Evolutionary conservation across 1,140 invertebrate species (phyloP), one percentile per base, ranked within the genome.

Genomic region (Aphidius gifuensis): DNA sequence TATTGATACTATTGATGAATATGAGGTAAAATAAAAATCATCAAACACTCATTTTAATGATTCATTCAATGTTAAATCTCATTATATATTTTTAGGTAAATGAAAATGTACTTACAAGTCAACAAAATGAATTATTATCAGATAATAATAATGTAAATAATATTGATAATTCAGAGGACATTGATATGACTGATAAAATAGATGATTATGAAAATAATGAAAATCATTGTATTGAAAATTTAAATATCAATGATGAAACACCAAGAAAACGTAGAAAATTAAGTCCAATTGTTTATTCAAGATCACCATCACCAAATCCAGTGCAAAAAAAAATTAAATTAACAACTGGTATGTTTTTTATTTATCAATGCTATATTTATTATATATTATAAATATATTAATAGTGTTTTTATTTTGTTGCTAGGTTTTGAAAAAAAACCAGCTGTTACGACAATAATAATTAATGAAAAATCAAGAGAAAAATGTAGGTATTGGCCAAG

Each of bases 401-500:
- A 32, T 32, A 32, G 4, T 32, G 23, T 3, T 32, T 32, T 32
- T 32, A 32, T 32, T 32, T 32, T 32, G 4, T 32, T 32, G 2
- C 4, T 64, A 60, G 58, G 53, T 64, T 62, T 64, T 50, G 73
- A 73, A 9, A 75, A 76, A 64, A 71, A 66, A 55, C 44, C 68
- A 2, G 50, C 76, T 6, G 65, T 64, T 0, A 60, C 67, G 4
- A 59, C 70, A 11, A 45, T 68, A 9, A 62, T 71, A 6, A 61
- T 70, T 44, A 58, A 55, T 49, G 76, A 79, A 46, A 80, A 79
- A 61, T 72, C 74, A 5, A 72, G 68, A 51, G 78, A 80, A 58
- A 79, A 80, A 56, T 81, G 79, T 69, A 71, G 78, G 38, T 81
- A 81, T 58, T 81, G 78, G 79, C 78, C 78, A 42, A 80, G 75